A percentile compares a stretch with the other conserved stretches of the same genome.
These are phyloP conservation scores for Heliothis subflexa DNA, from an alignment of 1,140 invertebrate genomes.

Conservation along the genomic window DNA sequence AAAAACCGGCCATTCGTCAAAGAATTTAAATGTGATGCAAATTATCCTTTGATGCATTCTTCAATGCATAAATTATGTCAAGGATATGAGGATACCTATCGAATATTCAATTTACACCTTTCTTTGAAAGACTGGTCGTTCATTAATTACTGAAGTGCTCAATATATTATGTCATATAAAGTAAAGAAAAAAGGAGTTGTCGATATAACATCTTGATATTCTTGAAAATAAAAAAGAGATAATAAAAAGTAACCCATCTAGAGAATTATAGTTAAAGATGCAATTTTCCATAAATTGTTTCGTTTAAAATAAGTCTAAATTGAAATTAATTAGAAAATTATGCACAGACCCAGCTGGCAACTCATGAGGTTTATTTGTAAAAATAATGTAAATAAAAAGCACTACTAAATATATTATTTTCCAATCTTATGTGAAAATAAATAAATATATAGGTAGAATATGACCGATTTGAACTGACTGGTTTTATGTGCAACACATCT, in stretches of 20 bases:
- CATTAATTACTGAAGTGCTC: too few species aligned
- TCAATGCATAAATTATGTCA: slow-evolving; percentile 20
- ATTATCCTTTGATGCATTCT: slow-evolving; percentile 31
- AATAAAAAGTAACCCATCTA: too few species aligned
- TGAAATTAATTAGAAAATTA: slow-evolving; percentile 12
- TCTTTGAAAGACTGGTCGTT: too few species aligned
- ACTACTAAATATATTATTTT: too few species aligned
- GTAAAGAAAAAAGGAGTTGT: too few species aligned
- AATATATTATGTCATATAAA: too few species aligned
- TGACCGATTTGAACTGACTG: too few species aligned
- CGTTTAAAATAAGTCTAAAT: not conserved
- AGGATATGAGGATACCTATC: not conserved
- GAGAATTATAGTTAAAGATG: too few species aligned
- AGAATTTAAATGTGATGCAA: slow-evolving; percentile 51
- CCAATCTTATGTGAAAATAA: not conserved
- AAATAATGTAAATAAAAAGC: not conserved
- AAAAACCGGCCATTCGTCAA: slow-evolving; percentile 53
- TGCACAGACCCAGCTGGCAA: not conserved
- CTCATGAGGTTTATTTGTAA: not conserved
- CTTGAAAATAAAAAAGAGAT: too few species aligned
- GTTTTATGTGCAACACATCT: too few species aligned
- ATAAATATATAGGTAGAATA: not conserved
- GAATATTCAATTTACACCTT: not conserved
- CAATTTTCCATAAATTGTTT: too few species aligned
- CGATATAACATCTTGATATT: too few species aligned